Evolutionary conservation across 2,888 invertebrate genomes (phyloP).

Genomic region (Hoplodrina ambigua): DNA sequence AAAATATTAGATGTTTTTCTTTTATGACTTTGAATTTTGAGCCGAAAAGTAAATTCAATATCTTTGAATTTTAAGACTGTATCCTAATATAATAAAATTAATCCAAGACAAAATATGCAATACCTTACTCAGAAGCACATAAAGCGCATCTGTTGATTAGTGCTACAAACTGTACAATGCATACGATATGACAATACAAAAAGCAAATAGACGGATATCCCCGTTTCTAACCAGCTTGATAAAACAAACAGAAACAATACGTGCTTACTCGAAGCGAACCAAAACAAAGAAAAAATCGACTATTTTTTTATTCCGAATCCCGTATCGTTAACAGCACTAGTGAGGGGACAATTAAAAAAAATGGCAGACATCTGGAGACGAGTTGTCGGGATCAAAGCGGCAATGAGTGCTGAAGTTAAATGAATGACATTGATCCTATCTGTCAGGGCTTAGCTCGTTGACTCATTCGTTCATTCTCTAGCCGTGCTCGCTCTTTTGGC

Average conservation of each 20-base stretch:
- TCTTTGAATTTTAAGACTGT: too few species aligned
- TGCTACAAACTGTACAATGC: constrained; percentile 9
- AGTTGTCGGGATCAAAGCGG: constrained; percentile 55
- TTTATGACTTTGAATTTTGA: too few species aligned
- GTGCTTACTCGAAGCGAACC: neutral
- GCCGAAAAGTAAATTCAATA: too few species aligned
- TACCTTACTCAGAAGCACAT: too few species aligned
- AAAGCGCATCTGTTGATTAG: neutral
- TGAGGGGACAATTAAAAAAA: constrained; percentile 58
- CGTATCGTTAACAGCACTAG: constrained; percentile 47
- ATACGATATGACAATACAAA: constrained; percentile 2
- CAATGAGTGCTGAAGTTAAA: constrained; percentile 56
- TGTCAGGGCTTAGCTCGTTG: constrained; percentile 28
- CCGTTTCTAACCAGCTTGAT: constrained; percentile 21
- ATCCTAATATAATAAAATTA: too few species aligned
- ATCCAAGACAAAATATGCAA: too few species aligned
- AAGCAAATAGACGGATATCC: constrained; percentile 9
- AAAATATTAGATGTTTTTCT: neutral
- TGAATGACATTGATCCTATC: constrained; percentile 61
- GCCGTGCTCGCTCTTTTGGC: neutral
- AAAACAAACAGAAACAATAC: constrained; percentile 7
- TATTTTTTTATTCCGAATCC: constrained; percentile 28
- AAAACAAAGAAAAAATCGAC: constrained; percentile 23
- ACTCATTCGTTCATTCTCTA: constrained; percentile 25
- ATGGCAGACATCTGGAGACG: constrained; percentile 44